phyloP scores from a whole-genome alignment of 2,888 invertebrate species.

The Meta bourneti region DNA sequence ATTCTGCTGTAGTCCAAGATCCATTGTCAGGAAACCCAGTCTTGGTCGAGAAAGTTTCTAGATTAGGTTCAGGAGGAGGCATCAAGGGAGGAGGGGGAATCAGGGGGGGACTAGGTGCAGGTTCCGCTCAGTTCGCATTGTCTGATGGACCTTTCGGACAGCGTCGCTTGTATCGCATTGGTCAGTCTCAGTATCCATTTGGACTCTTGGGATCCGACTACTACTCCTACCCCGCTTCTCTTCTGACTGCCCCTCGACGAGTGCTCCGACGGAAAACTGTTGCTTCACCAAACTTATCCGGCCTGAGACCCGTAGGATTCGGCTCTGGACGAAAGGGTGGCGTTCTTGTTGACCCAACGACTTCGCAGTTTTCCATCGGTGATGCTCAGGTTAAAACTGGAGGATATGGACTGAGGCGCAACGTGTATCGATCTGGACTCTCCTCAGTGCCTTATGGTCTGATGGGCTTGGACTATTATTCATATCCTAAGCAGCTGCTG shows the following conservation, averaged over 20 bases:
- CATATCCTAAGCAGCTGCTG: slow-evolving; percentile 54
- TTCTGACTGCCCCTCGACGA: slow-evolving; percentile 33
- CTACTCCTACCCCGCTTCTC: slow-evolving; percentile 56
- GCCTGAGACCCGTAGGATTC: slow-evolving; percentile 50
- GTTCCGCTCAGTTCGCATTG: slow-evolving; percentile 47
- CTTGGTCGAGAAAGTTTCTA: slow-evolving; percentile 32
- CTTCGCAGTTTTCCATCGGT: slow-evolving; percentile 55
- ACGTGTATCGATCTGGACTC: slow-evolving; percentile 47
- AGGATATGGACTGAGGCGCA: slow-evolving; percentile 43
- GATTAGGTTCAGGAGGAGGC: slow-evolving; percentile 7
- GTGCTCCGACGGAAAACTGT: slow-evolving; percentile 47
- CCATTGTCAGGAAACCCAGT: slow-evolving; percentile 36
- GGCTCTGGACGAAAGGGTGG: slow-evolving; percentile 25
- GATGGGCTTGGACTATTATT: slow-evolving; percentile 67
- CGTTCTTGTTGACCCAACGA: slow-evolving; percentile 51
- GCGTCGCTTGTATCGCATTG: slow-evolving; percentile 38
- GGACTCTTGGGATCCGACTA: slow-evolving; percentile 57
- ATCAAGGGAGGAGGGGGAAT: background rate
- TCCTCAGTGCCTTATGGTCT: slow-evolving; percentile 61
- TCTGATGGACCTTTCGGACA: slow-evolving; percentile 54
- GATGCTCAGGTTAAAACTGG: slow-evolving; percentile 60
- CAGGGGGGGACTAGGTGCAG: slow-evolving; percentile 34
- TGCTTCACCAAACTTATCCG: slow-evolving; percentile 37
- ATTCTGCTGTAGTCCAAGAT: slow-evolving; percentile 58
- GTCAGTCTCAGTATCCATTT: slow-evolving; percentile 52